Evolutionary conservation across 2,113 vertebrate genomes (phyloP).

Genomic region (Tichodroma muraria): DNA sequence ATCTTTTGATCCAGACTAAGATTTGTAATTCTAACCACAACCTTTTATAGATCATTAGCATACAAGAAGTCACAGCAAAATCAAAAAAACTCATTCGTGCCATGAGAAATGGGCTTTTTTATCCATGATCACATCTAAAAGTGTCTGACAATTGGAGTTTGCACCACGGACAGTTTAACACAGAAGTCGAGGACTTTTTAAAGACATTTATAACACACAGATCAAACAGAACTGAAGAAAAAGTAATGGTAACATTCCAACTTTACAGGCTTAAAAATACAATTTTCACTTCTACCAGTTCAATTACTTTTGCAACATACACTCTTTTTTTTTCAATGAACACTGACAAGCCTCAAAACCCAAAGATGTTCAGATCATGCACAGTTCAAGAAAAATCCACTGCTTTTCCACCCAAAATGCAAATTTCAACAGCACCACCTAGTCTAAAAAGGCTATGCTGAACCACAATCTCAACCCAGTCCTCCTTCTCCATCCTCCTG

Average conservation of each 20-base stretch:
- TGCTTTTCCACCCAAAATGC: neutral
- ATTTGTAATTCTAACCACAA: slow-evolving; percentile 51
- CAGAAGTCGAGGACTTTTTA: neutral
- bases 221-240: neutral
- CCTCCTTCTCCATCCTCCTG: neutral
- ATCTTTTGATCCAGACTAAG: neutral
- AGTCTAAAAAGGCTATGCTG: neutral
- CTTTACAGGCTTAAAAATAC: neutral
- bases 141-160: neutral
- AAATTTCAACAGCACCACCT: neutral
- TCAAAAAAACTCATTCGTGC: slow-evolving; percentile 8
- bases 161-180: neutral
- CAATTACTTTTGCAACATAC: neutral
- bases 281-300: neutral
- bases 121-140: neutral
- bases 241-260: neutral
- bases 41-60: slow-evolving; percentile 31
- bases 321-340: neutral
- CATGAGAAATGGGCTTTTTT: neutral
- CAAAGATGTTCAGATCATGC: neutral
- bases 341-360: neutral
- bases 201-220: neutral
- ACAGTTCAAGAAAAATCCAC: neutral
- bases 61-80: slow-evolving; percentile 9
- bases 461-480: neutral